Evolutionary conservation across 1,140 invertebrate genomes (phyloP).

Genomic region (Phthorimaea operculella): DNA sequence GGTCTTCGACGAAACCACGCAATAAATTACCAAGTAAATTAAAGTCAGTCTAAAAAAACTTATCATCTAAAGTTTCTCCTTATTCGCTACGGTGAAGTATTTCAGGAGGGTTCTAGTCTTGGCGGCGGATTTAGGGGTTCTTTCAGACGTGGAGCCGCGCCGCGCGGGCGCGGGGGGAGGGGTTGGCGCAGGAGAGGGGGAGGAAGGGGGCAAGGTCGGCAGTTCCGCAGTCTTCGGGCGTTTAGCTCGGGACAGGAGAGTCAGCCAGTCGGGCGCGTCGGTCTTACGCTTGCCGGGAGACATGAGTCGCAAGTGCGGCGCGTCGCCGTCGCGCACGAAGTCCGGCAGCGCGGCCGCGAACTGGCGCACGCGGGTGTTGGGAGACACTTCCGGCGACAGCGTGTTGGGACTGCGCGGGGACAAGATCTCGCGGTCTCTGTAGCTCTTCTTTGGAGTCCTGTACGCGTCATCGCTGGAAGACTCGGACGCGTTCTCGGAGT

Average conservation of each 20-base stretch:
- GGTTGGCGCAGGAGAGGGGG: slow-evolving; percentile 57
- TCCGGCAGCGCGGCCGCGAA: slow-evolving; percentile 70
- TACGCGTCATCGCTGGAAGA: background rate
- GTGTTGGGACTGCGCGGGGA: background rate
- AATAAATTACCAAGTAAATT: too few relatives aligned
- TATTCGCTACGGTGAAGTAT: slow-evolving; percentile 42
- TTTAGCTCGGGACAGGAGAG: slow-evolving; percentile 73
- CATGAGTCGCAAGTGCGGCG: slow-evolving; percentile 76
- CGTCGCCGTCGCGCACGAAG: slow-evolving; percentile 78
- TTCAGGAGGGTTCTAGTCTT: slow-evolving; percentile 44
- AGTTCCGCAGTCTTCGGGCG: slow-evolving; percentile 69
- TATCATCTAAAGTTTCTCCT: slow-evolving; percentile 10
- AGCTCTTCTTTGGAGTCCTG: background rate
- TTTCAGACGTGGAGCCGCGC: slow-evolving; percentile 42
- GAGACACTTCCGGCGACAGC: background rate
- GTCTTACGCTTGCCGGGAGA: slow-evolving; percentile 75
- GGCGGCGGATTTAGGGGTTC: slow-evolving; percentile 29
- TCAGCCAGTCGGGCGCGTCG: slow-evolving; percentile 76
- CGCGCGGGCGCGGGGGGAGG: slow-evolving; percentile 67
- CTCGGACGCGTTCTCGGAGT: background rate
- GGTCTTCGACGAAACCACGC: too few relatives aligned
- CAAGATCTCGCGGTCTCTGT: background rate
- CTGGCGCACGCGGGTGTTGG: background rate
- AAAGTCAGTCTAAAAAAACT: background rate
- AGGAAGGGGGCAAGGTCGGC: slow-evolving; percentile 70